These are phyloP conservation scores for Acanthornis magna DNA, from an alignment of 2,797 vertebrate genomes.

Conservation along the genomic window DNA sequence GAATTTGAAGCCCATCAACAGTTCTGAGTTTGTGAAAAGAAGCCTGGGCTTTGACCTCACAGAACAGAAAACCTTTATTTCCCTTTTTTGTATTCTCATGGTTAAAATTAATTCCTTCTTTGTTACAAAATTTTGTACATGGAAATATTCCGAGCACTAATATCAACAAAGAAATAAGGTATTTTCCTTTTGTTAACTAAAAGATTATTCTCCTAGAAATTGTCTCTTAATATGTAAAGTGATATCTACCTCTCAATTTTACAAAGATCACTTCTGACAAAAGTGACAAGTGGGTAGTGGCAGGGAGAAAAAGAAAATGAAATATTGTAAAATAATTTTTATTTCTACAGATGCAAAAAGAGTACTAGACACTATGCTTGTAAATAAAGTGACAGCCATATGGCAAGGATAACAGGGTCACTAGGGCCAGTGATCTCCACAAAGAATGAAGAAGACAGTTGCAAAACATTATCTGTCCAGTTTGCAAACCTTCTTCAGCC, in stretches of 20 bases:
- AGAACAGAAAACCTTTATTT: background rate
- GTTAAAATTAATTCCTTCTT: background rate
- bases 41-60: background rate
- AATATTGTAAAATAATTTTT: background rate
- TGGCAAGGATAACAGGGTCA: background rate
- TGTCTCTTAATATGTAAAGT: background rate
- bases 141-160: background rate
- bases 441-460: background rate
- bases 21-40: background rate
- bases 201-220: background rate
- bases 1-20: background rate
- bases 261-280: background rate
- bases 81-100: background rate
- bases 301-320: background rate
- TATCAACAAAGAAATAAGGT: background rate
- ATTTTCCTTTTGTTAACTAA: background rate
- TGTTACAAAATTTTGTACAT: background rate
- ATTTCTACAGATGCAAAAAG: background rate
- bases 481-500: slow-evolving; percentile 29
- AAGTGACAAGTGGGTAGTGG: background rate
- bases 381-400: background rate
- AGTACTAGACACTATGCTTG: background rate
- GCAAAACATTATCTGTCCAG: slow-evolving; percentile 3
- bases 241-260: background rate
- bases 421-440: background rate